Evolutionary conservation across 2,888 invertebrate genomes (phyloP).

Genomic region (Anticlea derivata): DNA sequence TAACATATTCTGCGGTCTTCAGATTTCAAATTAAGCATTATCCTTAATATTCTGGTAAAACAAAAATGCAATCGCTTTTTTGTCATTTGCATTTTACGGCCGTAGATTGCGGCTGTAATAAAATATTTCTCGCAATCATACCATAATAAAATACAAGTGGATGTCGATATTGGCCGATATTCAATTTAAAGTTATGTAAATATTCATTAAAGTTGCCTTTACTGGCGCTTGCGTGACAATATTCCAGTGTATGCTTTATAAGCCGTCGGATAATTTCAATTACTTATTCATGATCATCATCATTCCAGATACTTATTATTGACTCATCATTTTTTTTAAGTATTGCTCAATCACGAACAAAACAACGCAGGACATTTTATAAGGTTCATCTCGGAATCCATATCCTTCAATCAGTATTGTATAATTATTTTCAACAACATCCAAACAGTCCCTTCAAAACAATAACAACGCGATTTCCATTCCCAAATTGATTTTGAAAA

Average conservation of each 20-base stretch:
- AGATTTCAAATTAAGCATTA: slow-evolving; percentile 45
- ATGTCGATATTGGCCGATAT: slow-evolving; percentile 28
- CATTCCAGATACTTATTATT: too few relatives aligned
- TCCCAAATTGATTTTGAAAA: slow-evolving; percentile 57
- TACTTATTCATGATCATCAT: neutral
- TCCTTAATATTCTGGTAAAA: slow-evolving; percentile 43
- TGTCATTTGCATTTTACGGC: slow-evolving; percentile 35
- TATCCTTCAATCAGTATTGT: neutral
- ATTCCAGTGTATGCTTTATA: slow-evolving; percentile 5
- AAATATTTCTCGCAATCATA: slow-evolving; percentile 31
- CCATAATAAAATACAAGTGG: slow-evolving; percentile 29
- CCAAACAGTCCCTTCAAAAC: slow-evolving; percentile 38
- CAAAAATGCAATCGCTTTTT: slow-evolving; percentile 34
- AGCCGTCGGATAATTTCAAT: neutral
- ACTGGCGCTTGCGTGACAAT: slow-evolving; percentile 6
- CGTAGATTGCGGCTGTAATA: slow-evolving; percentile 29
- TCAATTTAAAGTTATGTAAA: slow-evolving; percentile 23
- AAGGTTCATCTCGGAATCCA: too few relatives aligned
- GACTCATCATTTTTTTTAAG: too few relatives aligned
- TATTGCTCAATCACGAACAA: too few relatives aligned
- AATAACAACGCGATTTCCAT: slow-evolving; percentile 38
- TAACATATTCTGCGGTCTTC: slow-evolving; percentile 51
- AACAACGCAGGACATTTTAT: too few relatives aligned
- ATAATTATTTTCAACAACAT: slow-evolving; percentile 26
- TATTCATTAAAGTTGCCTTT: slow-evolving; percentile 21